Percentiles rank a stretch among this genome's conserved stretches.
phyloP scores from a whole-genome alignment of 2,113 vertebrate genomes.

The Cephalophus harveyi region DNA sequence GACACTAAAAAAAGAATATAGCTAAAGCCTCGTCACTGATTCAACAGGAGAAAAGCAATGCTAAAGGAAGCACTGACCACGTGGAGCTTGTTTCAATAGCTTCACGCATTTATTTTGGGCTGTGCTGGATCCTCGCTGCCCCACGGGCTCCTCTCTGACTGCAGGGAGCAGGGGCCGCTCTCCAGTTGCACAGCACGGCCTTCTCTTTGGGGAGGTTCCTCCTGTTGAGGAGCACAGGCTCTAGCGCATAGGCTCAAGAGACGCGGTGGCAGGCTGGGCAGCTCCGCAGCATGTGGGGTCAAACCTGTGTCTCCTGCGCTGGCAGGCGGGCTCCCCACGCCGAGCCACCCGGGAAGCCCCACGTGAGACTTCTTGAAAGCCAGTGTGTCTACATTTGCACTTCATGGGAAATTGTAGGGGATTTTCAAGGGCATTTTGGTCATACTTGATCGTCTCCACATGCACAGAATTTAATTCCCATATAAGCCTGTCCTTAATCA shows the following conservation, averaged over 20 bases:
- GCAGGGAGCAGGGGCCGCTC: not conserved
- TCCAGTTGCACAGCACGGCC: accelerated
- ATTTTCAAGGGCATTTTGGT: not conserved
- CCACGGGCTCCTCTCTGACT: accelerated
- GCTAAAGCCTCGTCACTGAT: not conserved
- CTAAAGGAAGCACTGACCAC: not conserved
- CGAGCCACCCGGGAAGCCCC: not conserved
- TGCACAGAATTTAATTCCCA: not conserved
- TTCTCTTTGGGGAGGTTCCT: not conserved
- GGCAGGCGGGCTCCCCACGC: not conserved
- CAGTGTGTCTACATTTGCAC: not conserved
- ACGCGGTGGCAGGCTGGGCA: not conserved
- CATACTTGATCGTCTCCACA: not conserved
- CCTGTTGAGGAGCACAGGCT: not conserved
- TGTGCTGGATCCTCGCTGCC: not conserved
- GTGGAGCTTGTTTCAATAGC: not conserved
- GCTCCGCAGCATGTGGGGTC: not conserved
- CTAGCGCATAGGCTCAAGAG: not conserved
- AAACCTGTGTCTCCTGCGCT: not conserved
- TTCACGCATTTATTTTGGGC: not conserved
- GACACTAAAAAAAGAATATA: not conserved
- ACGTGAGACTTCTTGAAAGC: not conserved
- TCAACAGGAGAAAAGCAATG: not conserved
- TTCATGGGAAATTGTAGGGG: not conserved
- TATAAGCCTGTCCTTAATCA: not conserved